Percentiles rank a stretch among this genome's conserved stretches.
phyloP scores from a whole-genome alignment of 1,140 invertebrate genomes.

The Hyphantria cunea region DNA sequence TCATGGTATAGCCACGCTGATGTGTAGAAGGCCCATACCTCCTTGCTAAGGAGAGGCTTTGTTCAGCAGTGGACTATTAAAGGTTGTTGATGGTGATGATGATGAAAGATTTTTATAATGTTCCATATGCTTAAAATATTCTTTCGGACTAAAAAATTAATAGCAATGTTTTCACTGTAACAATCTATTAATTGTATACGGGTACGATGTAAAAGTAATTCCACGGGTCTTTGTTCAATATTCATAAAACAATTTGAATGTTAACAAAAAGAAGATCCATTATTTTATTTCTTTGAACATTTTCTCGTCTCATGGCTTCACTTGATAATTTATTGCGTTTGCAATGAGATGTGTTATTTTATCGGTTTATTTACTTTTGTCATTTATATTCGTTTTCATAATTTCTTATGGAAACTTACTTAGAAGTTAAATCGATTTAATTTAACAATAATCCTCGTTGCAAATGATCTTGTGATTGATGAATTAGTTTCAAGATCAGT shows the following conservation, averaged over 20 bases:
- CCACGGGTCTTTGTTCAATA: slow-evolving; percentile 27
- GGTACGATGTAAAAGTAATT: slow-evolving; percentile 20
- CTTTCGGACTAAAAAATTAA: not conserved
- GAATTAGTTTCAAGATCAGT: too few species aligned
- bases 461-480: too few species aligned
- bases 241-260: slow-evolving; percentile 34
- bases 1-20: too few species aligned
- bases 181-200: slow-evolving; percentile 24
- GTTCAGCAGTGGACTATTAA: too few species aligned
- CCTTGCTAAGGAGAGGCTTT: too few species aligned
- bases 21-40: too few species aligned
- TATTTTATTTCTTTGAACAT: slow-evolving; percentile 38
- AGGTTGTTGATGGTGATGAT: too few species aligned
- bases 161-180: slow-evolving; percentile 1
- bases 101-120: not conserved
- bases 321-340: slow-evolving; percentile 39
- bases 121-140: too few species aligned
- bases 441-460: too few species aligned
- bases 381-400: slow-evolving; percentile 6
- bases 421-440: too few species aligned
- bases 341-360: slow-evolving; percentile 28
- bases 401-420: too few species aligned
- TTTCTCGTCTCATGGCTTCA: slow-evolving; percentile 23
- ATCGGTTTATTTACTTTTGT: slow-evolving; percentile 25
- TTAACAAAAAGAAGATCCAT: slow-evolving; percentile 33